Conservation (phyloP, 2,888 invertebrate species). For the Cacoxenus indagator region DNA sequence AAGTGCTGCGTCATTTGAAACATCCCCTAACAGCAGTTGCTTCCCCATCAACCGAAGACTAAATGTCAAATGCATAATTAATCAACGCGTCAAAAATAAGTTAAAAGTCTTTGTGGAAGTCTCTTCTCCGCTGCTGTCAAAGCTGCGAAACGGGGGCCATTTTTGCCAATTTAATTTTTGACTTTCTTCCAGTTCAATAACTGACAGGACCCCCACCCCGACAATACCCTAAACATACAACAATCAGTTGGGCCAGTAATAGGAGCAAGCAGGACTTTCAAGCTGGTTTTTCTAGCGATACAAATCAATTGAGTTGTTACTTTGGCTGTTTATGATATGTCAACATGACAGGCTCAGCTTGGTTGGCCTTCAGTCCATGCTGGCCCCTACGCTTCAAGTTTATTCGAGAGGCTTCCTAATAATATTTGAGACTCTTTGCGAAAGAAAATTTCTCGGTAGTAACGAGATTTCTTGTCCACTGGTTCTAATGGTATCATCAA, state of each 20-base stretch:
- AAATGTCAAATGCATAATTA: constrained; percentile 34
- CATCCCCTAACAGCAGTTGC: background rate
- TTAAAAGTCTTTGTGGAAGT: constrained; percentile 12
- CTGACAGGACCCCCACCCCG: constrained; percentile 1
- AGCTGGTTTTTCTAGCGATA: background rate
- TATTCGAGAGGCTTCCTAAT: no score
- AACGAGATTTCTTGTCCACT: background rate
- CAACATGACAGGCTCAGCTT: constrained; percentile 20
- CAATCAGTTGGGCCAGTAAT: background rate
- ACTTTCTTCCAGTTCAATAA: constrained; percentile 17
- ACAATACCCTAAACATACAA: constrained; percentile 11
- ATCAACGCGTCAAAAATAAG: constrained; percentile 27
- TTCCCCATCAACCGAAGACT: background rate
- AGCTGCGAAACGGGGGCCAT: background rate
- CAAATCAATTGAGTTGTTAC: constrained; percentile 28
- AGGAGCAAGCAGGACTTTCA: background rate
- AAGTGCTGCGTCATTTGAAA: background rate
- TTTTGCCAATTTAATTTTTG: constrained; percentile 14
- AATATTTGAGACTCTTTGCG: no score
- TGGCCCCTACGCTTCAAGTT: no score
- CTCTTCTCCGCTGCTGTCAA: background rate
- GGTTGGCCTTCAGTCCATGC: no score
- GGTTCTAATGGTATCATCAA: constrained; percentile 14
- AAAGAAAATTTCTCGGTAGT: background rate
- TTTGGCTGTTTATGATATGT: constrained; percentile 20